phyloP scores from a whole-genome alignment of 2,888 invertebrate genomes.

The Harpagoxenus sublaevis region DNA sequence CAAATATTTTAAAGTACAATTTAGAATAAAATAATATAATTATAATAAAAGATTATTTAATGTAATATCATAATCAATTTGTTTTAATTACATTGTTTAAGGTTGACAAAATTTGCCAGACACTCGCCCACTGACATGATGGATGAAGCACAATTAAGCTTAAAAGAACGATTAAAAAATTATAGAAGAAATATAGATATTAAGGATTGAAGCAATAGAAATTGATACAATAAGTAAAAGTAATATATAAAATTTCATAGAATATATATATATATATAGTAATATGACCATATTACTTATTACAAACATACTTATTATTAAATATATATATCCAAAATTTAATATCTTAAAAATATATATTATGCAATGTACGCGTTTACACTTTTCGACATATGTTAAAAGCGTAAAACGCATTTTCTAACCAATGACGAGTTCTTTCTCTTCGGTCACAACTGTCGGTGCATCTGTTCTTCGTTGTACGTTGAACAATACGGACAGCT shows the following conservation, averaged over 20 bases:
- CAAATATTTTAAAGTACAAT: neutral
- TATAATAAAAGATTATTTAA: neutral
- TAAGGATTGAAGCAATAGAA: neutral
- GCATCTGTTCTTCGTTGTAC: conserved; percentile 76
- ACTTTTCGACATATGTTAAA: neutral
- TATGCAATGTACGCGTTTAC: neutral
- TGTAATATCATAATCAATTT: neutral
- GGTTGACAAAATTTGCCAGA: conserved; percentile 28
- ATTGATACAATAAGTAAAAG: neutral
- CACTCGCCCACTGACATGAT: neutral
- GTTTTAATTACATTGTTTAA: conserved; percentile 17
- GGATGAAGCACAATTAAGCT: neutral
- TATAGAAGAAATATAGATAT: neutral
- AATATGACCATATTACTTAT: neutral
- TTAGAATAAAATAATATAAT: neutral
- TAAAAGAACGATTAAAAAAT: neutral
- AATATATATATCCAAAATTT: conserved; percentile 9
- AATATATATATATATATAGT: conserved; percentile 15
- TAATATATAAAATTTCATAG: neutral
- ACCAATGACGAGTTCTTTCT: conserved; percentile 57
- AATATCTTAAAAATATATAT: conserved; percentile 1
- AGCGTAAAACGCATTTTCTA: conserved; percentile 55
- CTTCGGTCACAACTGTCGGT: conserved; percentile 69
- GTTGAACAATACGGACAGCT: conserved; percentile 76
- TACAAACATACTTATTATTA: neutral